Evolutionary conservation across 1,140 invertebrate species (phyloP), one percentile per base, ranked within the genome.

Genomic region (Dendroctonus ponderosae): DNA sequence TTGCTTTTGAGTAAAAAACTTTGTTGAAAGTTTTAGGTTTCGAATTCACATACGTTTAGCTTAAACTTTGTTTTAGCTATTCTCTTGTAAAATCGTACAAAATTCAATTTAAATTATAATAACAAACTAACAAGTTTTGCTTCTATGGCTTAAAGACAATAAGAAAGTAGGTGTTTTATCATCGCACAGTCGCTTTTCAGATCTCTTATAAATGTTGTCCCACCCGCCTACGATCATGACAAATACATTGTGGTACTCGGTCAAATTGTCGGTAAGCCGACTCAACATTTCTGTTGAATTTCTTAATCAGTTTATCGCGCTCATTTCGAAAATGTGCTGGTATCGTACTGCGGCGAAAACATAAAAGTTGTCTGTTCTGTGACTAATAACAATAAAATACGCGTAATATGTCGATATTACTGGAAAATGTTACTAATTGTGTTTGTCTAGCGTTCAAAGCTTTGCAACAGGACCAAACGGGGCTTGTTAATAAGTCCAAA

Each of bases 381-480:
- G 14, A 8, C 9, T 54, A 11, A 53, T 43, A 14, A 54, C 44
- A 63, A 44, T 49, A 48, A 48, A 44, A 44, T 44, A 9, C 26
- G 37, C 11, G 7, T 7, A 56, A 26, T 11, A 90, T 90, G 89
- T 82, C 86, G 61, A 81, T 84, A 41, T 73, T 90, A 43, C 76
- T 90, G 54, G 86, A 87, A 72, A 89, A 90, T 77, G 83, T 88
- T 9, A 85, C 84, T 0, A 90, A 90, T 71, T 87, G 85, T 74
- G 85, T 91, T 66, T 91, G 89, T 88, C 87, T 90, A 75, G 89
- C 88, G 11, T 91, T 91, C 76, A 82, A 86, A 68, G 84, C 87
- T 2, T 77, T 91, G 37, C 84, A 87, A 70, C 83, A 83, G 54
- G 84, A 87, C 51, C 74, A 80, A 44, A 77, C 75, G 62, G 84